Conservation (phyloP, 2,113 vertebrate genomes). For the Canis aureus region DNA sequence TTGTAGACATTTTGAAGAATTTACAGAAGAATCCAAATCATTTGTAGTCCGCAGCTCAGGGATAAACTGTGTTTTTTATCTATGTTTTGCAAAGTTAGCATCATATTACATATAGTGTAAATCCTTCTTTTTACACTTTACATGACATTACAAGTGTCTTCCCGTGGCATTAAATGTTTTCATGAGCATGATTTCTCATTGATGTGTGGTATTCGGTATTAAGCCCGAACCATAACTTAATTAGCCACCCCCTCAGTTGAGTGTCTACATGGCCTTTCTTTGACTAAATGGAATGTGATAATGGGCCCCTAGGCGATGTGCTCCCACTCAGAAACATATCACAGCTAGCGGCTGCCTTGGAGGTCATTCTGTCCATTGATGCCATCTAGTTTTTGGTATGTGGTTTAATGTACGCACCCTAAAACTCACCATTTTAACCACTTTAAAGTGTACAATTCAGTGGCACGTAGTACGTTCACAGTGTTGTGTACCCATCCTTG, state of each 20-base stretch:
- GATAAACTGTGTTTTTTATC: not conserved
- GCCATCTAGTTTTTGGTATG: not conserved
- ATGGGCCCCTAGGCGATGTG: not conserved
- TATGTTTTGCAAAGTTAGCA: not conserved
- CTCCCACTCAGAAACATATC: not conserved
- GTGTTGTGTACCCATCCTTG: not conserved
- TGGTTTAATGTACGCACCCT: not conserved
- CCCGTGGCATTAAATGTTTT: not conserved
- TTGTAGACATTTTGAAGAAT: constrained; percentile 20
- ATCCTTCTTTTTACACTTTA: not conserved
- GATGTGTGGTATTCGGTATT: not conserved
- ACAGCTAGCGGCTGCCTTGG: not conserved
- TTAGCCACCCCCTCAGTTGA: not conserved
- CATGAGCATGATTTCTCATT: not conserved
- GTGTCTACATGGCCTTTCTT: not conserved
- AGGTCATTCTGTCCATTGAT: not conserved
- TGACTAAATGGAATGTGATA: not conserved
- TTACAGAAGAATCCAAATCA: not conserved
- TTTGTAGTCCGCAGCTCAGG: not conserved
- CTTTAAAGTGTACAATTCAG: not conserved
- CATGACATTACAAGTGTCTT: not conserved
- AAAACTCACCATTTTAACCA: not conserved
- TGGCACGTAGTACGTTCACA: not conserved
- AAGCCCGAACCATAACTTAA: not conserved
- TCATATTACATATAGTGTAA: not conserved